Evolutionary conservation across 2,113 vertebrate genomes (phyloP).

Genomic region (Scatophagus argus): DNA sequence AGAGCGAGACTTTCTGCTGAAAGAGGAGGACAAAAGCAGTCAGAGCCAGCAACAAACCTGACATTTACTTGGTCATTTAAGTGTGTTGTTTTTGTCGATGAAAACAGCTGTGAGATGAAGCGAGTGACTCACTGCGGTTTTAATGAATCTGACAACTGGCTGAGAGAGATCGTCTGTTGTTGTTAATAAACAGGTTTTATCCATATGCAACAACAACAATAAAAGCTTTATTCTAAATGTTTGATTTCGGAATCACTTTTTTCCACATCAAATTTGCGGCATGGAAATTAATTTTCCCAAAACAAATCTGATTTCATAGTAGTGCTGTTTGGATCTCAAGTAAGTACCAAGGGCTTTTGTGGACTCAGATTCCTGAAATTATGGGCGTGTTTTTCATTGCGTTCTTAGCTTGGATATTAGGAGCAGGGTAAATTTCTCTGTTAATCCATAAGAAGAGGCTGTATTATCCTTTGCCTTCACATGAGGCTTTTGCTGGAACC

Average conservation of each 20-base stretch:
- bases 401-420: not conserved
- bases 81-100: slow-evolving; percentile 4
- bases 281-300: not conserved
- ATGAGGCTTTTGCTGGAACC: slow-evolving; percentile 26
- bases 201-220: not conserved
- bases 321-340: not conserved
- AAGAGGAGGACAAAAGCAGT: slow-evolving; percentile 19
- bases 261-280: not conserved
- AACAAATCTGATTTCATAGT: not conserved
- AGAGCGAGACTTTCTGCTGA: slow-evolving; percentile 12
- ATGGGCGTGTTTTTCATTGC: not conserved
- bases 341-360: not conserved
- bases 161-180: not conserved
- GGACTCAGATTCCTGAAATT: not conserved
- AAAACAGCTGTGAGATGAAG: slow-evolving; percentile 4
- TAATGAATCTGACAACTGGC: slow-evolving; percentile 3
- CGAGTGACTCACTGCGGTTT: not conserved
- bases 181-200: not conserved
- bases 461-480: slow-evolving; percentile 11
- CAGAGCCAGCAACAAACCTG: slow-evolving; percentile 29
- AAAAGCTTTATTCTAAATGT: not conserved
- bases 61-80: slow-evolving; percentile 41
- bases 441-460: slow-evolving; percentile 22
- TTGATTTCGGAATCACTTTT: not conserved
- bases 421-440: slow-evolving; percentile 13